phyloP scores from a whole-genome alignment of 2,888 invertebrate species.

The Serrognathus titanus region DNA sequence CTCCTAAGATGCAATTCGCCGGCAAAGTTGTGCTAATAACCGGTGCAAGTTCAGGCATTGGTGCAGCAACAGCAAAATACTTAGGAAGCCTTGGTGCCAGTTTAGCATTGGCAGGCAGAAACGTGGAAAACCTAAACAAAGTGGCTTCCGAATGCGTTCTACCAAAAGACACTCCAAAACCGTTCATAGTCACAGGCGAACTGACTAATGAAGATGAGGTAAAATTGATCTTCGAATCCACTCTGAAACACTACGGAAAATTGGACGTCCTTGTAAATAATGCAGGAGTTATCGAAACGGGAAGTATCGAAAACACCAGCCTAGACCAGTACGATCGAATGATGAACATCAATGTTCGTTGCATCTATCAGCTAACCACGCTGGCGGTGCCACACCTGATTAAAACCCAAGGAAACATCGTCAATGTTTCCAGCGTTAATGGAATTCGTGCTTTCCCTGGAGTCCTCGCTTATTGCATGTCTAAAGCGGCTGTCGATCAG shows the following conservation, averaged over 20 bases:
- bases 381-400: conserved; percentile 83
- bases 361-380: conserved; percentile 79
- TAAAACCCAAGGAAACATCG: conserved; percentile 82
- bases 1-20: conserved; percentile 51
- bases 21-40: conserved; percentile 74
- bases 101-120: conserved; percentile 70
- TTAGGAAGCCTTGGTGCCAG: conserved; percentile 73
- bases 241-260: conserved; percentile 70
- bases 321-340: conserved; percentile 85
- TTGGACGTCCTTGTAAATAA: conserved; percentile 86
- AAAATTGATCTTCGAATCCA: conserved; percentile 67
- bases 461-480: conserved; percentile 87
- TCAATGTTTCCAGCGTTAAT: conserved; percentile 93
- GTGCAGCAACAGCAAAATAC: conserved; percentile 75
- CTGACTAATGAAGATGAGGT: conserved; percentile 71
- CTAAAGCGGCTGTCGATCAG: conserved; percentile 93
- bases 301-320: conserved; percentile 80
- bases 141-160: conserved; percentile 58
- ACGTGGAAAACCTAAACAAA: conserved; percentile 63
- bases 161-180: conserved; percentile 43
- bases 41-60: conserved; percentile 84
- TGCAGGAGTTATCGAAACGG: conserved; percentile 80
- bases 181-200: conserved; percentile 65
- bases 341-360: conserved; percentile 86
- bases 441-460: conserved; percentile 88